Evolutionary conservation across 2,113 vertebrate species (phyloP).

Genomic region (Catharus bicknelli): DNA sequence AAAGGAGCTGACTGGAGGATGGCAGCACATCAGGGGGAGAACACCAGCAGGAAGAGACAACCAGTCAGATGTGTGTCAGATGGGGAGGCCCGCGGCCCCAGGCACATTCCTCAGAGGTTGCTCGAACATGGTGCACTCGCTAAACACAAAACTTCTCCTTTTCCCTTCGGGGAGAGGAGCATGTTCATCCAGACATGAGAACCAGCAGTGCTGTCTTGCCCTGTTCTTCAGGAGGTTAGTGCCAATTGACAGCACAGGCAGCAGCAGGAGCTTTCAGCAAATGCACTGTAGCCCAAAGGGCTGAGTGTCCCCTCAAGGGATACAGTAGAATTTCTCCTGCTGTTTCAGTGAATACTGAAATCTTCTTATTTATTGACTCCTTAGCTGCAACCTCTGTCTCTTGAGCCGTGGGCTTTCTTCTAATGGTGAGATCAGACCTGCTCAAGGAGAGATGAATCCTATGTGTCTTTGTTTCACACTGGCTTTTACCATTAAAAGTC

Average conservation of each 20-base stretch:
- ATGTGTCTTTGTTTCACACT: not conserved
- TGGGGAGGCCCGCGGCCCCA: not conserved
- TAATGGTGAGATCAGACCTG: not conserved
- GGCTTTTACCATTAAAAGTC: not conserved
- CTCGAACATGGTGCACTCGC: not conserved
- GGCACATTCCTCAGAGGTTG: not conserved
- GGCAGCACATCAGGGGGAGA: conserved; percentile 47
- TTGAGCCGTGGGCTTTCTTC: not conserved
- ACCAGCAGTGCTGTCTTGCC: conserved; percentile 52
- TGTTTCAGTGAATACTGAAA: not conserved
- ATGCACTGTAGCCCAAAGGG: not conserved
- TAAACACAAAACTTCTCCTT: conserved; percentile 26
- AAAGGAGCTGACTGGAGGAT: conserved; percentile 32
- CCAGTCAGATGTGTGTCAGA: conserved; percentile 43
- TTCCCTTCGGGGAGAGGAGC: conserved; percentile 21
- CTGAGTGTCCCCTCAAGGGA: not conserved
- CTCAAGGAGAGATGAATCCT: not conserved
- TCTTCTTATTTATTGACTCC: not conserved
- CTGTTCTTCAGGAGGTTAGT: conserved; percentile 47
- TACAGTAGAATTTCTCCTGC: not conserved
- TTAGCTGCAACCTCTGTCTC: not conserved
- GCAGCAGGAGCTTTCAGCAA: conserved; percentile 15
- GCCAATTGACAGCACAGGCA: conserved; percentile 55
- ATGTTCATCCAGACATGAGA: conserved; percentile 52
- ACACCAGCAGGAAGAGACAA: conserved; percentile 55